phyloP scores from a whole-genome alignment of 2,113 vertebrate species.

The Paradoxurus hermaphroditus region DNA sequence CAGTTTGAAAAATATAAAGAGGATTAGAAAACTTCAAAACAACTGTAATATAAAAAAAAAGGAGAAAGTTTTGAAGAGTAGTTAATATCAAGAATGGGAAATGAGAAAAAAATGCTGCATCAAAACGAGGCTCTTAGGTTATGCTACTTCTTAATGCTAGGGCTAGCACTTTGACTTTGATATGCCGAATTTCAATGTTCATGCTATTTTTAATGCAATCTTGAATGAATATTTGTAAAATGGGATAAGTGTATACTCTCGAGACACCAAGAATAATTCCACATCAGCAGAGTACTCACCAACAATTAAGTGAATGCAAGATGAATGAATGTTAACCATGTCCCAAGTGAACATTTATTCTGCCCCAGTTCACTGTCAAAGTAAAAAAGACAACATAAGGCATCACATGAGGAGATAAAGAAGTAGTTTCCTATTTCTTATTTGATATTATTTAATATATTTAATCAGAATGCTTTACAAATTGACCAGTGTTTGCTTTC shows the following conservation, averaged over 20 bases:
- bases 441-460: background rate
- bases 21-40: background rate
- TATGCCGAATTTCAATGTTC: background rate
- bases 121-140: background rate
- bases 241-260: background rate
- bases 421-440: conserved; percentile 4
- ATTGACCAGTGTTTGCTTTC: background rate
- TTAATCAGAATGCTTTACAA: background rate
- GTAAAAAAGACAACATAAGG: background rate
- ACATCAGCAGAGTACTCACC: background rate
- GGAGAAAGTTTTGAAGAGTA: background rate
- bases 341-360: background rate
- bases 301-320: background rate
- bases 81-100: background rate
- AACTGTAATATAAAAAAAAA: background rate
- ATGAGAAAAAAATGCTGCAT: background rate
- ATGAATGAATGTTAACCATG: background rate
- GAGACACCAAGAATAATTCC: background rate
- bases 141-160: background rate
- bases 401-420: background rate
- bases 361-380: background rate
- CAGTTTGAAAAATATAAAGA: background rate
- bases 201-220: background rate
- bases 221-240: conserved; percentile 29
- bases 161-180: background rate